A percentile compares a stretch with the other conserved stretches of the same genome.
Evolutionary conservation across 2,888 invertebrate species (phyloP).

Genomic region (Gnatocerus cornutus): DNA sequence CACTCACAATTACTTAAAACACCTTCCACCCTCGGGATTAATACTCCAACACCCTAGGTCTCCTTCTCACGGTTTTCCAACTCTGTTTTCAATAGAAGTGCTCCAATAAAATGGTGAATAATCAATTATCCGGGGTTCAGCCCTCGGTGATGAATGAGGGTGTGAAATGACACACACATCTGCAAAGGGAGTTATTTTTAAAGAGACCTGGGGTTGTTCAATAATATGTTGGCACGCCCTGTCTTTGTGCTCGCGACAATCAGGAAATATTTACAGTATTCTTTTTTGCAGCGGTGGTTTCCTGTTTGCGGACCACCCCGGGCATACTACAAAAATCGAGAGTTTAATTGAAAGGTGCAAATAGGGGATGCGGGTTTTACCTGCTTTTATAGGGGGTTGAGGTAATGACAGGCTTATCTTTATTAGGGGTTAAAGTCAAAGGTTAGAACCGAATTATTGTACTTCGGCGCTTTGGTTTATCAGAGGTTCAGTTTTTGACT

Average conservation of each 20-base stretch:
- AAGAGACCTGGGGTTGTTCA: conserved; percentile 48
- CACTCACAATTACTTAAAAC: conserved; percentile 10
- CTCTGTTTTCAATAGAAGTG: conserved; percentile 34
- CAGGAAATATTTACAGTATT: conserved; percentile 50
- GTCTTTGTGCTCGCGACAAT: conserved; percentile 44
- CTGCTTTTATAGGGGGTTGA: conserved; percentile 14
- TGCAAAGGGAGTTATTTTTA: conserved; percentile 57
- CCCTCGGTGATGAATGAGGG: conserved; percentile 61
- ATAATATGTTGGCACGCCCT: conserved; percentile 51
- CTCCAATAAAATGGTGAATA: conserved; percentile 58
- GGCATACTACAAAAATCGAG: background rate
- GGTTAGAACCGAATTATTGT: too few relatives aligned
- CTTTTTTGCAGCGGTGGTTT: conserved; percentile 31
- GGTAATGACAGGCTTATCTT: conserved; percentile 22
- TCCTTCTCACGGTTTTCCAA: conserved; percentile 12
- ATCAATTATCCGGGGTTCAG: conserved; percentile 56
- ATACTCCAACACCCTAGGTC: background rate
- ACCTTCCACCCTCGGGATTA: background rate
- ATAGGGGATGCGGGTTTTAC: conserved; percentile 5
- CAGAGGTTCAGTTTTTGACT: too few relatives aligned
- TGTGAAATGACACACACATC: conserved; percentile 63
- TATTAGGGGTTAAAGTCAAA: conserved; percentile 29
- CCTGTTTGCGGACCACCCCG: conserved; percentile 30
- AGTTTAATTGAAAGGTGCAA: conserved; percentile 15
- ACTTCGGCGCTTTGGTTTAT: too few relatives aligned